Evolutionary conservation across 2,888 invertebrate genomes (phyloP), one percentile per base, ranked within the genome.

Genomic region (Scaptomyza tumidula): DNA sequence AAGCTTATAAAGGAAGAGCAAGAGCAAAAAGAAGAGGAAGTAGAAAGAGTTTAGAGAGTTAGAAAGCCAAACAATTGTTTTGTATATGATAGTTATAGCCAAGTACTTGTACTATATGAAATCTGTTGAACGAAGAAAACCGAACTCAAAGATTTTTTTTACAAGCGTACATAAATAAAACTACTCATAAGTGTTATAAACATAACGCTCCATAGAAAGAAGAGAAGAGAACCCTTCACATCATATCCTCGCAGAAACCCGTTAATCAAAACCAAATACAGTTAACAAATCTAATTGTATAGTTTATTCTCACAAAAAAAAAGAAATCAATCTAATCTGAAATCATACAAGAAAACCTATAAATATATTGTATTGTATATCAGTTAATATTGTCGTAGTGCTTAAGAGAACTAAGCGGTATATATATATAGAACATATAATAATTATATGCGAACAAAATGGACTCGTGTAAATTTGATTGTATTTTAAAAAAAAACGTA

Each of bases 311-410:
- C 52, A 63, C 48, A 44, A 5, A 10, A 33, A 35, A 11, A 29
- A 6, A 29, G 3, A 29, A 37, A 61, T 52, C 16, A 60, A 35
- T 53, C 27, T 65, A 35, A 58, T 62, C 31, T 73, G 56, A 50
- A 66, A 65, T 49, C 60, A 71, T 61, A 55, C 37, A 33, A 57
- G n/a, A 37, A 39, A 60, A 56, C 49, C 54, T 78, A 64, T 66
- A 73, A 67, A 71, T 73, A 77, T 73, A 87, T 77, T 79, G 77
- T 87, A 82, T 68, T 79, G 80, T 87, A 82, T 68, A 88, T 88
- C 83, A 86, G 86, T 82, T 86, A 88, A 79, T 86, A 84, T 79
- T 83, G 83, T 83, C 83, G 83, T 88, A 88, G 83, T 66, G 72
- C 79, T 85, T 68, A 78, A 75, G 56, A 53, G 35, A 56, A 59